phyloP scores from a whole-genome alignment of 2,113 vertebrate species.

The Phrynocephalus versicolor region DNA sequence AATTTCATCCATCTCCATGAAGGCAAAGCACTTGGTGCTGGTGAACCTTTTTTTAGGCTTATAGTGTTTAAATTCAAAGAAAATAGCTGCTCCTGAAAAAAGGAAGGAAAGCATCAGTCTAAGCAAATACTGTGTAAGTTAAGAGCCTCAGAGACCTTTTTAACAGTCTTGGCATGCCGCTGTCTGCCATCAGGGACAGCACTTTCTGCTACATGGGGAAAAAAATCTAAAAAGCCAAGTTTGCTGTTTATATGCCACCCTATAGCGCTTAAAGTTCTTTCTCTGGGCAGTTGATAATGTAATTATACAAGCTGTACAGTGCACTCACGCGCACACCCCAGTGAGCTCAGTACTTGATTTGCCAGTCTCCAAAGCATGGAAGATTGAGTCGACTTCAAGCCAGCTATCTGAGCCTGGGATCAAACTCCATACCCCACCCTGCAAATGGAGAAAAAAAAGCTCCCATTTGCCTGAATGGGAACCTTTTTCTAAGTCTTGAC shows the following conservation, averaged over 20 bases:
- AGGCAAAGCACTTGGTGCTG: constrained; percentile 98
- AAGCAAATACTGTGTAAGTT: neutral
- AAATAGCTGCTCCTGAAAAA: constrained; percentile 92
- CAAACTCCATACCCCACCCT: no score
- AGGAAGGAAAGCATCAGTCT: constrained; percentile 1
- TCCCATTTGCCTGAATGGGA: no score
- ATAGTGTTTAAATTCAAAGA: constrained; percentile 99
- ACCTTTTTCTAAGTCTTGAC: no score
- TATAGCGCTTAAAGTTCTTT: no score
- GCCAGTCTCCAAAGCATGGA: no score
- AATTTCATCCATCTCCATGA: constrained; percentile 99
- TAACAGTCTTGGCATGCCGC: neutral
- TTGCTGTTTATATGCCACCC: no score
- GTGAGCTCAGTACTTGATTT: no score
- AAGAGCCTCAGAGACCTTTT: neutral
- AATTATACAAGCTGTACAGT: neutral
- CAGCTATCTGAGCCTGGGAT: no score
- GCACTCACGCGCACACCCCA: neutral
- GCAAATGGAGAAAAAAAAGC: no score
- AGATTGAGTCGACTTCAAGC: no score
- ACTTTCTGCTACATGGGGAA: neutral
- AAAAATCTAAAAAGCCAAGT: neutral
- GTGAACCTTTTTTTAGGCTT: constrained; percentile 98
- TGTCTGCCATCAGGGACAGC: neutral
- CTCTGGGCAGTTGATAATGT: no score